These are phyloP conservation scores for Athalia circularis DNA, from an alignment of 2,888 invertebrate genomes.

Conservation along the genomic window DNA sequence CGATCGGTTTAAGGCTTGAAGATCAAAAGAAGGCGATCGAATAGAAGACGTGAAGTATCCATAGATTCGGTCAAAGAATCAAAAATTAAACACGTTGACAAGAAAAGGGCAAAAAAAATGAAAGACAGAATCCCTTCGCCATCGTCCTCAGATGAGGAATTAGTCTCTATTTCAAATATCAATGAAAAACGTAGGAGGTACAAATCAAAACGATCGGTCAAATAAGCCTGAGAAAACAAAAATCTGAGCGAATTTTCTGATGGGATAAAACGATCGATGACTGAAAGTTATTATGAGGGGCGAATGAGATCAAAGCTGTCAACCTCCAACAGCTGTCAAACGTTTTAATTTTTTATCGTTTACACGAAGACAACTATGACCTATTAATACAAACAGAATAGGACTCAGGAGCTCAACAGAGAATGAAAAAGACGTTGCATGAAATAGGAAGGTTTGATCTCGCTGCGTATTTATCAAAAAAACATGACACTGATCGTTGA, in stretches of 20 bases:
- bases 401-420: slow-evolving; percentile 48
- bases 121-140: background rate
- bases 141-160: slow-evolving; percentile 9
- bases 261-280: too few species aligned
- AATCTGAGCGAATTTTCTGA: background rate
- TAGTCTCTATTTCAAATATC: background rate
- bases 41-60: slow-evolving; percentile 20
- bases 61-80: slow-evolving; percentile 38
- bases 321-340: too few species aligned
- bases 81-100: slow-evolving; percentile 42
- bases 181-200: slow-evolving; percentile 8
- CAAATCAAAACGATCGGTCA: background rate
- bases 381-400: too few species aligned
- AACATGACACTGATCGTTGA: too few species aligned
- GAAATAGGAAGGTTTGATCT: slow-evolving; percentile 51
- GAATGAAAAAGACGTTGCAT: slow-evolving; percentile 42
- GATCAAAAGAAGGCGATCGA: slow-evolving; percentile 8
- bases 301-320: too few species aligned
- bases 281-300: too few species aligned
- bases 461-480: slow-evolving; percentile 31
- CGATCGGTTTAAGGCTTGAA: background rate
- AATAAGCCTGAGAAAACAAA: background rate
- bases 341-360: too few species aligned
- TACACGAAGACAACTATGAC: too few species aligned
- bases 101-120: slow-evolving; percentile 39